Evolutionary conservation across 23 tunicate species (phyloP), one percentile per base, ranked within the genome.

Genomic region (Ascidia mentula): DNA sequence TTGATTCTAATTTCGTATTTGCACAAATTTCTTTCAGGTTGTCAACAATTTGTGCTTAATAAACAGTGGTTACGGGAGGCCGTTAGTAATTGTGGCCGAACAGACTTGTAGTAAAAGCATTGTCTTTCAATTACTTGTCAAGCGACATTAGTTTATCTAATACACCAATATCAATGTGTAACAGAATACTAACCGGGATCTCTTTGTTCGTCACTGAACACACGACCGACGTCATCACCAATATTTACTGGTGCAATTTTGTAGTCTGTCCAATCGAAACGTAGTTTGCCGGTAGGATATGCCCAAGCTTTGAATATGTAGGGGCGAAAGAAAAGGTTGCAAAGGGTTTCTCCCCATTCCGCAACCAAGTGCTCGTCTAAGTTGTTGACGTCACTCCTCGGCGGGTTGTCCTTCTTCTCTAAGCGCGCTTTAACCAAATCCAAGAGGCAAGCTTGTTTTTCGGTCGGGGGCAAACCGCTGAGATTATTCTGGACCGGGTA

Each of bases 281-380:
- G 34, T 24, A 91, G 80, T 59, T 91, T 96, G 12, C 82, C 86
- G 28, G 99, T 87, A 24, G 99, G 99, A 45, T 84, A 92, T 0
- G 99, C 99, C 86, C 88, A 91, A 35, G 90, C 40, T 46, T 96
- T 96, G 79, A 79, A 96, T 34, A 96, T 87, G 61, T 91, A 91
- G 17, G 99, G 99, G 5, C 99, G 97, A 61, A 96, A 96, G 40
- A 91, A 87, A 22, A 91, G 31, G 46, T 96, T 91, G 60, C 94
- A 81, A 32, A 96, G 84, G 36, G 86, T 80, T 77, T 96, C 99
- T 20, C 99, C 99, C 99, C 99, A 96, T 72, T 84, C 82, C 18
- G 82, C 65, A 15, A 91, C 81, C 40, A 96, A 53, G 59, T 85
- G 84, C 24, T 91, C 94, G 75, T 96, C 95, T 20, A 96, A 40